Conservation (phyloP, 2,797 vertebrate species). For the Cynodonichthys magdalenae region DNA sequence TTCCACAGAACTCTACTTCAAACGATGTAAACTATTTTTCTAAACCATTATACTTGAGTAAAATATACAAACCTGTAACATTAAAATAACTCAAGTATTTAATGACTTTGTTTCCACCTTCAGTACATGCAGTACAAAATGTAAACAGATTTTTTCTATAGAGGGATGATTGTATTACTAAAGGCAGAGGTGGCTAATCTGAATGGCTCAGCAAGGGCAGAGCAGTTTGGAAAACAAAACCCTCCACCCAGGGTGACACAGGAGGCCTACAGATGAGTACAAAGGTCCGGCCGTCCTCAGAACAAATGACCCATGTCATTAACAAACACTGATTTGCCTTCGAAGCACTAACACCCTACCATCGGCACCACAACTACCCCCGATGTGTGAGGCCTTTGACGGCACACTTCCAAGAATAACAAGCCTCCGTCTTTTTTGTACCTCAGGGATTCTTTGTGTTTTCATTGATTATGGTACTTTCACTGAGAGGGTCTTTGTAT, state of each 20-base stretch:
- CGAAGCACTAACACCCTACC: slow-evolving; percentile 25
- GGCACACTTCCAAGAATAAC: slow-evolving; percentile 58
- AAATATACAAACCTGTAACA: slow-evolving; percentile 17
- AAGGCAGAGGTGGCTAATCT: slow-evolving; percentile 41
- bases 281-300: slow-evolving; percentile 58
- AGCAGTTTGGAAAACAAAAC: slow-evolving; percentile 54
- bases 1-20: no score
- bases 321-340: slow-evolving; percentile 67
- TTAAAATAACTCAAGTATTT: slow-evolving; percentile 19
- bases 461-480: slow-evolving; percentile 75
- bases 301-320: slow-evolving; percentile 70
- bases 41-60: neutral
- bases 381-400: slow-evolving; percentile 56
- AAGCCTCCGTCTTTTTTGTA: slow-evolving; percentile 50
- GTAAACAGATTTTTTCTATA: slow-evolving; percentile 57
- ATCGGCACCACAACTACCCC: slow-evolving; percentile 14
- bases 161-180: slow-evolving; percentile 55
- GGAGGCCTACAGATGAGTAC: slow-evolving; percentile 49
- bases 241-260: slow-evolving; percentile 40
- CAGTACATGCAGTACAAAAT: slow-evolving; percentile 58
- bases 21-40: neutral
- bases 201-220: slow-evolving; percentile 60
- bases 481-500: slow-evolving; percentile 55
- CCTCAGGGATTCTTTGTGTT: slow-evolving; percentile 72
- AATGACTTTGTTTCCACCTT: slow-evolving; percentile 44